Base-by-base conservation (phyloP, 2,888 invertebrate species). In the Tiliacea citrago region DNA sequence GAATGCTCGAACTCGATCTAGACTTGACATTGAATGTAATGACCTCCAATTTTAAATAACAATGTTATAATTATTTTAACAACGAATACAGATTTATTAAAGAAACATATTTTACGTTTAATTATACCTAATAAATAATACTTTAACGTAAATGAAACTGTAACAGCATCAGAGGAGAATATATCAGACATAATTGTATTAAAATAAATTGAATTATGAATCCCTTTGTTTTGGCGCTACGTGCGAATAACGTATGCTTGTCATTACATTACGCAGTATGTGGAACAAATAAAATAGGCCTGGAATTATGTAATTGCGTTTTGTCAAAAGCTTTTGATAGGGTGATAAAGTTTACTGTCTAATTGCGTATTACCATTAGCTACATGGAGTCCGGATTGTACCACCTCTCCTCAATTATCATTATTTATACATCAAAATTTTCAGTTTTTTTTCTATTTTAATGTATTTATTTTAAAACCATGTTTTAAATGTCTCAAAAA, bases 131-230 rank as follows among this genome's bases (percentile, higher is more conserved):
- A 35, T 58, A 78, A 53, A 75, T 24, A 68, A 75, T 60, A 45
- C 16, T 18, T 29, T 62, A 63, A 47, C 13, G 16, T 62, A 57
- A 68, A 82, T 66, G n/a, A 61, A 75, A 67, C 29, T 68, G 21
- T 78, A 67, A 68, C 45, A 63, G 35, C 51, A 51, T 67, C 61
- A 65, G 39, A 51, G 21, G 29, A 70, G 35, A 76, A 68, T 72
- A 72, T 71, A 71, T 42, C 57, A 77, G 57, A 69, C 65, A 60
- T 72, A 57, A 79, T 55, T 57, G 53, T 68, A 58, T 63, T 47
- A 68, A 55, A 62, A 69, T 39, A 77, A 73, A 87, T 87, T 70
- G 69, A 76, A 73, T 87, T 87, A 87, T 73, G 76, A 73, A 71
- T 63, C 67, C 65, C 80, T 81, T 84, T 86, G 84, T 80, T 84